Evolutionary conservation across 2,888 invertebrate species (phyloP), one percentile per base, ranked within the genome.

Genomic region (Drosophila buzzatii): DNA sequence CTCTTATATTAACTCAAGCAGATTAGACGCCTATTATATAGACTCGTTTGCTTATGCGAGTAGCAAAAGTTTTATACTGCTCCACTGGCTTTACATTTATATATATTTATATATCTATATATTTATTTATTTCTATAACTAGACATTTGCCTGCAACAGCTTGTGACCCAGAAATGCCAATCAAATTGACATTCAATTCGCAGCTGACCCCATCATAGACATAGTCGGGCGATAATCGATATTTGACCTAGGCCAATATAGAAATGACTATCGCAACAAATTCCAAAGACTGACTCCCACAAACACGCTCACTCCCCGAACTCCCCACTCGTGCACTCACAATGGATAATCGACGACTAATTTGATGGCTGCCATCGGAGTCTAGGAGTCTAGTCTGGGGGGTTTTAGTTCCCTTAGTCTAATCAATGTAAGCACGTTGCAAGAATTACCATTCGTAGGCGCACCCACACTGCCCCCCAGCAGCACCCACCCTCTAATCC

Each of bases 211-310:
- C 75, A 89, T 73, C 75, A 89, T 69, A 70, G 49, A 61, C 59
- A 61, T 27, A 12, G 41, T 55, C 76, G 64, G 39, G 69, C 67
- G 87, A 84, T 83, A 86, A 90, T 86, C 90, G 86, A 87, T 87
- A 87, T 87, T 90, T 90, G 90, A 87, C 86, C 86, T 87, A 87
- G 86, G 86, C 89, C 90, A 87, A 87, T 76, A 81, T 81, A 60
- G n/a, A 81, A 79, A 79, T 76, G 78, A 70, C 74, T 68, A 70
- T 70, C 65, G 49, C 76, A 59, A 57, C 65, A 31, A 69, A 69
- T 51, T 35, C 53, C 37, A 41, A 31, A 55, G 41, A 41, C 37
- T 56, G 41, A 27, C 81, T 44, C 14, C 52, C 14, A 52, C 33
- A 20, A 18, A 10, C 39, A 27, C 14, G n/a, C 49, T 2, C 10